Evolutionary conservation across 2,797 vertebrate species (phyloP).

Genomic region (Nothura maculosa): DNA sequence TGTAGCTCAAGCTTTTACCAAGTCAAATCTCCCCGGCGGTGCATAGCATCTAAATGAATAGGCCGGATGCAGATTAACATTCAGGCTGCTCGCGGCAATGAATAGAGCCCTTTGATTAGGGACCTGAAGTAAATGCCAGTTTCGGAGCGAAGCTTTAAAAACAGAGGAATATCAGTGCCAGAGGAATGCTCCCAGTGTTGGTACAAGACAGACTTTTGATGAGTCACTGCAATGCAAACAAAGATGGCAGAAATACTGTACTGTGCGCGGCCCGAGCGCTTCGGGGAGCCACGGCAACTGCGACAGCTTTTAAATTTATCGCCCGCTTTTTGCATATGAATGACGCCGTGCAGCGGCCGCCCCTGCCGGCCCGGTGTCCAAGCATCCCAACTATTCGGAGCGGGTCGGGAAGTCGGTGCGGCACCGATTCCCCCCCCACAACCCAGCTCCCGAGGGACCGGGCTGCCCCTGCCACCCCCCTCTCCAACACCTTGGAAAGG

Average conservation of each 20-base stretch:
- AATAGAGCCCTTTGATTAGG: conserved; percentile 87
- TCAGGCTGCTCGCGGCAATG: conserved; percentile 84
- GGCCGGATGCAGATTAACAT: conserved; percentile 85
- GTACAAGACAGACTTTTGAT: conserved; percentile 89
- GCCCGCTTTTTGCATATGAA: conserved; percentile 84
- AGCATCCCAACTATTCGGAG: conserved; percentile 86
- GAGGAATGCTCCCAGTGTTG: conserved; percentile 86
- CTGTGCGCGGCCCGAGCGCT: conserved; percentile 81
- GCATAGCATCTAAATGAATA: conserved; percentile 85
- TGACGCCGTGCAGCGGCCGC: conserved; percentile 81
- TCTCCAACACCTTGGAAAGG: too few relatives aligned
- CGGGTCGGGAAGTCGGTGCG: conserved; percentile 81
- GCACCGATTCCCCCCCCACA: too few relatives aligned
- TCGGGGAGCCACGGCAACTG: conserved; percentile 81
- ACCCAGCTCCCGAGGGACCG: too few relatives aligned
- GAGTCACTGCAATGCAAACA: conserved; percentile 89
- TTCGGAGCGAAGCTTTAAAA: conserved; percentile 81
- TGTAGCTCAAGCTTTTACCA: conserved; percentile 81
- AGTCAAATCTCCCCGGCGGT: conserved; percentile 82
- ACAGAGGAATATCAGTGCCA: conserved; percentile 81
- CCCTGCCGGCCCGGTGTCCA: conserved; percentile 82
- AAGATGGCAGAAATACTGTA: conserved; percentile 88
- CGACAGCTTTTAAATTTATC: conserved; percentile 81
- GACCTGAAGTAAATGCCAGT: conserved; percentile 83
- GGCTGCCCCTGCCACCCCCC: too few relatives aligned